Evolutionary conservation across 2,888 invertebrate genomes (phyloP).

Genomic region (Tetranychus truncatus): DNA sequence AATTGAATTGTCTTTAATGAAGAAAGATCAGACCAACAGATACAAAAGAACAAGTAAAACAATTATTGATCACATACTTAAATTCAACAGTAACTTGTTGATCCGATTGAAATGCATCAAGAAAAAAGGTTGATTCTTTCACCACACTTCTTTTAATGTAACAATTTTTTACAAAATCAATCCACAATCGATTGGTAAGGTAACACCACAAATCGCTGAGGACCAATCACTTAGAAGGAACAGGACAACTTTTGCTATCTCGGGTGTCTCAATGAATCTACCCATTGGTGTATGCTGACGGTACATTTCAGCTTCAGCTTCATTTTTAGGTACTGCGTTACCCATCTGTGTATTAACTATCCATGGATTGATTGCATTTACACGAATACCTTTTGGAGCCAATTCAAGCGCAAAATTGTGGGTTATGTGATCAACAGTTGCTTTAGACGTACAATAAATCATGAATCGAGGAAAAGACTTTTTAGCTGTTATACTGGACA

Average conservation of each 20-base stretch:
- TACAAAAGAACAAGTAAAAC: no score
- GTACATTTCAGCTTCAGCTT: conserved; percentile 50
- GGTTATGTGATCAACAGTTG: conserved; percentile 66
- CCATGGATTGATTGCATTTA: conserved; percentile 83
- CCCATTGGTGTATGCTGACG: conserved; percentile 61
- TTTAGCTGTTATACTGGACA: conserved; percentile 57
- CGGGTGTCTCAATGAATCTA: conserved; percentile 50
- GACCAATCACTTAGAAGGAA: conserved; percentile 62
- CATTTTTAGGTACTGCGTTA: conserved; percentile 51
- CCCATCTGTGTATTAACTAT: conserved; percentile 86
- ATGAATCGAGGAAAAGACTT: conserved; percentile 55
- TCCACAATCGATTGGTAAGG: conserved; percentile 68
- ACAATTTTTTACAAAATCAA: neutral
- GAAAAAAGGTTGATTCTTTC: neutral
- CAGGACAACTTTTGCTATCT: conserved; percentile 58
- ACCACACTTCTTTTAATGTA: neutral
- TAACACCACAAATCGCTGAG: conserved; percentile 58
- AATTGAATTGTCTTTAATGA: no score
- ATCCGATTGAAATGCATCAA: neutral
- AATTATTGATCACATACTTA: no score
- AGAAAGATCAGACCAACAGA: no score
- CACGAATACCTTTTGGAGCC: conserved; percentile 57
- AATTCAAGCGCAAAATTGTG: conserved; percentile 67
- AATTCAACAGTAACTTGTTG: no score
- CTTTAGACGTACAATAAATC: conserved; percentile 68